A percentile compares a stretch with the other conserved stretches of the same genome.
Conservation (phyloP, 2,888 invertebrate genomes). For the Acleris literana region DNA sequence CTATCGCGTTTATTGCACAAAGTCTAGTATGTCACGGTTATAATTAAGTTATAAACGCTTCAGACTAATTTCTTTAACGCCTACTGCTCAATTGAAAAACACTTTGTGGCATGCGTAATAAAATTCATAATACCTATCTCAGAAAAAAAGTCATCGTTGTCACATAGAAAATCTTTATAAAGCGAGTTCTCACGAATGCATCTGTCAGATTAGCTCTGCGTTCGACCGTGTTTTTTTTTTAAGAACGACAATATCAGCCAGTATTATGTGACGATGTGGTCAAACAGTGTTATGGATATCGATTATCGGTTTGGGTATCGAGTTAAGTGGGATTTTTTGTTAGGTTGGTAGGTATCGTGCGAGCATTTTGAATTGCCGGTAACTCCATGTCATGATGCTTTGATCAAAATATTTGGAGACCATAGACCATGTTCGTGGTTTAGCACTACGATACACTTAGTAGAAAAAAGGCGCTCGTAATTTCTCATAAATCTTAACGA, state of each 20-base stretch:
- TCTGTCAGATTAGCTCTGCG: conserved; percentile 69
- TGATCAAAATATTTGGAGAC: neutral
- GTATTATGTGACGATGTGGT: conserved; percentile 36
- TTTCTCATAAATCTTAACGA: conserved; percentile 1
- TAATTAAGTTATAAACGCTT: no score
- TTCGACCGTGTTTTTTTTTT: conserved; percentile 54
- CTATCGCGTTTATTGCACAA: no score
- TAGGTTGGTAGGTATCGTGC: conserved; percentile 14
- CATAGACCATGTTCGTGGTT: no score
- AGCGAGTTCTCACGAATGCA: conserved; percentile 61
- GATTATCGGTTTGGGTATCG: conserved; percentile 30
- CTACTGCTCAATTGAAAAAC: no score
- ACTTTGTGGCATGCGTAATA: no score
- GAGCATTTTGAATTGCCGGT: neutral
- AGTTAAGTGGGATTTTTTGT: conserved; percentile 20
- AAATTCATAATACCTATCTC: no score
- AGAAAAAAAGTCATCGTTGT: no score
- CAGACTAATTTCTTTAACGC: no score
- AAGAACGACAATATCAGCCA: conserved; percentile 36
- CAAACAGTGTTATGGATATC: conserved; percentile 34
- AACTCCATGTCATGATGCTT: no score
- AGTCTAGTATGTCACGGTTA: no score
- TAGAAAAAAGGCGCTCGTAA: neutral
- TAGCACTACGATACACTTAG: neutral
- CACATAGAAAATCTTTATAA: conserved; percentile 7